A percentile compares a stretch with the other conserved stretches of the same genome.
These are phyloP conservation scores for Chelonoidis abingdonii DNA, from an alignment of 2,113 vertebrate species.

Conservation along the genomic window DNA sequence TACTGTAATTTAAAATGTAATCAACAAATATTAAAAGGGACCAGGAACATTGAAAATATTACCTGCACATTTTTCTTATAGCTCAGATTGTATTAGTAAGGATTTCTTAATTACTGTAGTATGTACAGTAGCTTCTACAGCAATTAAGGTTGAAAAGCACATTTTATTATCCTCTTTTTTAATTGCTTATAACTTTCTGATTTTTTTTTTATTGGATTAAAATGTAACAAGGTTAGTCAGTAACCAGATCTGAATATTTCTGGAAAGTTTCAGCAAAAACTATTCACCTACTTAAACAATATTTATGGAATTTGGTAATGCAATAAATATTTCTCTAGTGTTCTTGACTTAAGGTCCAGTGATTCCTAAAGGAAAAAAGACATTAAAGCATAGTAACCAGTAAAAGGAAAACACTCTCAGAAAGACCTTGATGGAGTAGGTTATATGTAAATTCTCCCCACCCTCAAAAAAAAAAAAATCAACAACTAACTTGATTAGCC, in stretches of 20 bases:
- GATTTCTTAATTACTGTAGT: neutral
- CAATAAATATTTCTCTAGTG: neutral
- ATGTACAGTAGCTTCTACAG: neutral
- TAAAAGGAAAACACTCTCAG: neutral
- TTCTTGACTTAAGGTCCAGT: neutral
- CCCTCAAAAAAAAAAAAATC: neutral
- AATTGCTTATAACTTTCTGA: neutral
- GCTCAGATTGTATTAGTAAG: neutral
- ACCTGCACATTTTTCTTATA: neutral
- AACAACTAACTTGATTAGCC: neutral
- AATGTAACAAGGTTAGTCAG: neutral
- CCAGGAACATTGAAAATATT: neutral
- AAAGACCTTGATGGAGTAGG: neutral
- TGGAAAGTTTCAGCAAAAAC: neutral
- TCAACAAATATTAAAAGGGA: neutral
- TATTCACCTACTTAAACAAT: neutral
- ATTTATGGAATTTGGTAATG: fast-evolving
- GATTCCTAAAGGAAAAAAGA: neutral
- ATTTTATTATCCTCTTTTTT: neutral
- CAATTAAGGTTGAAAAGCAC: neutral
- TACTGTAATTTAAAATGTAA: neutral
- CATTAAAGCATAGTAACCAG: neutral
- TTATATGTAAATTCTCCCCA: neutral
- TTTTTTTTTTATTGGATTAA: neutral
- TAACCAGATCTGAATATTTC: neutral